phyloP scores from a whole-genome alignment of 1,140 invertebrate genomes.

The Nylanderia fulva region DNA sequence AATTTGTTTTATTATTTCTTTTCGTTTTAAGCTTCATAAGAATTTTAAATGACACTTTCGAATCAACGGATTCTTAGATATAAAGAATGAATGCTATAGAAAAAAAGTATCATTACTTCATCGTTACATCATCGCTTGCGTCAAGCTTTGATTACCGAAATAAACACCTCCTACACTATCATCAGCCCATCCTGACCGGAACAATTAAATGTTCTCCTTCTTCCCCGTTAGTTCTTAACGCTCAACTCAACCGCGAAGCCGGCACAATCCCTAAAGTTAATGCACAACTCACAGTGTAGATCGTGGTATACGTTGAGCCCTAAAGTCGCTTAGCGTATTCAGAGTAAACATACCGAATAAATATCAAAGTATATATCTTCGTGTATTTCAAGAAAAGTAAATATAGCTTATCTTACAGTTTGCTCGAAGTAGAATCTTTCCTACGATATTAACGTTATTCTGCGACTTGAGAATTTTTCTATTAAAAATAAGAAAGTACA shows the following conservation, averaged over 20 bases:
- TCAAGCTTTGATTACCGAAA: constrained; percentile 51
- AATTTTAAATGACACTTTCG: not conserved
- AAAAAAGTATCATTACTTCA: constrained; percentile 6
- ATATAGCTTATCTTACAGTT: not conserved
- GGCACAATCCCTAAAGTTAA: constrained; percentile 55
- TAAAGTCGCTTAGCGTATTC: constrained; percentile 12
- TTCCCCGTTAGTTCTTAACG: constrained; percentile 15
- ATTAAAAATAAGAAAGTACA: not conserved
- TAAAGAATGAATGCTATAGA: not conserved
- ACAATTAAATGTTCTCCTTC: constrained; percentile 35
- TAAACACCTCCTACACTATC: constrained; percentile 47
- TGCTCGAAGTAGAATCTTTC: not conserved
- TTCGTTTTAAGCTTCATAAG: not conserved
- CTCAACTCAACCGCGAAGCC: constrained; percentile 29
- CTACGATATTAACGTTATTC: not conserved
- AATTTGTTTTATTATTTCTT: constrained; percentile 4
- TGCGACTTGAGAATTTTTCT: not conserved
- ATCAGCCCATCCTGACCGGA: constrained; percentile 7
- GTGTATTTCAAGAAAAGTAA: not conserved
- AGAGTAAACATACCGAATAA: constrained; percentile 38
- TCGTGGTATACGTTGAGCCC: constrained; percentile 10
- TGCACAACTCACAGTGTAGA: constrained; percentile 29
- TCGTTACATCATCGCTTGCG: constrained; percentile 35
- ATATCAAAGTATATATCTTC: constrained; percentile 14
- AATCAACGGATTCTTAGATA: too few species aligned